Base-by-base conservation (phyloP, 2,888 invertebrate genomes). In the Crepidodera aurea region DNA sequence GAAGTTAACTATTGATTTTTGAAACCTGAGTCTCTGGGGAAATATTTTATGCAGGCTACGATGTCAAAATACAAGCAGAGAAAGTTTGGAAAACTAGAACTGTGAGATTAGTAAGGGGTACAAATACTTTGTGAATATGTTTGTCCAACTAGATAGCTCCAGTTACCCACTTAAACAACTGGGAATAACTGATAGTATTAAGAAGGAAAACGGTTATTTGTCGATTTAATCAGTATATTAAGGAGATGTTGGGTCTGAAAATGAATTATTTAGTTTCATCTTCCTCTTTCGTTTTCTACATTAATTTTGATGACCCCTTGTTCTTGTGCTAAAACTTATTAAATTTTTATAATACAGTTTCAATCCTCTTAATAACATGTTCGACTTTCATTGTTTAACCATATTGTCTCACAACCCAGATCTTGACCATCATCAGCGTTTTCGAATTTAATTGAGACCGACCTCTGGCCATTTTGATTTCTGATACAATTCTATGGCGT, bases 401-500 rank as follows among this genome's bases (percentile, higher is more conserved):
- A 34, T 34, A 51, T 32, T 50, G 50, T 50, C 18, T 18, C 32
- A 18, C 16, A 50, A 50, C 12, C 37, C 15, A 18, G 19, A 25
- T 37, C 34, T 51, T 12, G 64, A 57, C 22, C 60, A 66, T 65
- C 60, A 65, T 63, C 66, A 65, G 42, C 60, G 62, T 65, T 66
- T 69, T 66, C 65, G 64, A 65, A 67, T 66, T 69, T 70, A 70
- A 70, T 70, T 70, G 70, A 68, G 63, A 61, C 56, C 58, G 67
- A 69, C 70, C 70, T 69, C 66, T 68, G 53, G 64, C 64, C 66
- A 68, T 60, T 62, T 59, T 64, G 68, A 70, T 71, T 64, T 39
- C 66, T 66, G 72, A 71, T 72, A 71, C 70, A 69, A 70, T 71
- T 73, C 69, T 71, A 58, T 65, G 64, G 67, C 62, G 63, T 72